These are phyloP conservation scores for Protophormia terraenovae DNA, from an alignment of 2,888 invertebrate genomes.

Conservation along the genomic window DNA sequence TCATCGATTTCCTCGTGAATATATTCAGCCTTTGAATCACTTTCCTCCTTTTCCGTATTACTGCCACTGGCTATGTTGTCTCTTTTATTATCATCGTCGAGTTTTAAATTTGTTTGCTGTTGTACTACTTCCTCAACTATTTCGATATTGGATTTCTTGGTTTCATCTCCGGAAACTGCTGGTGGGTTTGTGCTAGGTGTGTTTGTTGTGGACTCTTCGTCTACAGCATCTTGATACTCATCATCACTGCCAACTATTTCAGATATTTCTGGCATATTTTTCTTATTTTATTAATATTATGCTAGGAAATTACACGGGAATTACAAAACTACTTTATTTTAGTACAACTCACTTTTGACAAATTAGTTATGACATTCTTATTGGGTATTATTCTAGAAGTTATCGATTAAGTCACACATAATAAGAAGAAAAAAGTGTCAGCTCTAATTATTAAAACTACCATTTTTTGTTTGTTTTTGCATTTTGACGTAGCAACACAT, in stretches of 20 bases:
- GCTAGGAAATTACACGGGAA: neutral
- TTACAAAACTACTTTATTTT: neutral
- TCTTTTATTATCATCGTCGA: constrained; percentile 67
- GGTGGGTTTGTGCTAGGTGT: neutral
- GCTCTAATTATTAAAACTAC: neutral
- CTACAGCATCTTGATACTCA: constrained; percentile 78
- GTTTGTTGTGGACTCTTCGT: constrained; percentile 22
- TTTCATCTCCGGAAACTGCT: constrained; percentile 1
- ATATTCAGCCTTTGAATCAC: constrained; percentile 54
- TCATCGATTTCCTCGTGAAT: constrained; percentile 82
- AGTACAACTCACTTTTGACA: neutral
- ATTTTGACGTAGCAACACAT: too few relatives aligned
- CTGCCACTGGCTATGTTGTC: constrained; percentile 48
- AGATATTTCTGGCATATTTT: constrained; percentile 65
- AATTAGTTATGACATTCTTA: neutral
- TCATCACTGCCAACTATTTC: constrained; percentile 74
- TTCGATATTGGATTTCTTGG: constrained; percentile 68
- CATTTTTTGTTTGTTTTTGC: neutral
- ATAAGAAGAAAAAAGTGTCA: neutral
- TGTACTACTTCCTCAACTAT: constrained; percentile 75
- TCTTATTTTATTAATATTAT: constrained; percentile 21
- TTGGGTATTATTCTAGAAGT: neutral
- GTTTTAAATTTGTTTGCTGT: constrained; percentile 73
- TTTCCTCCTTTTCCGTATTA: constrained; percentile 54
- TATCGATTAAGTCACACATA: neutral